phyloP scores from a whole-genome alignment of 2,888 invertebrate species.

The Phortica magna region DNA sequence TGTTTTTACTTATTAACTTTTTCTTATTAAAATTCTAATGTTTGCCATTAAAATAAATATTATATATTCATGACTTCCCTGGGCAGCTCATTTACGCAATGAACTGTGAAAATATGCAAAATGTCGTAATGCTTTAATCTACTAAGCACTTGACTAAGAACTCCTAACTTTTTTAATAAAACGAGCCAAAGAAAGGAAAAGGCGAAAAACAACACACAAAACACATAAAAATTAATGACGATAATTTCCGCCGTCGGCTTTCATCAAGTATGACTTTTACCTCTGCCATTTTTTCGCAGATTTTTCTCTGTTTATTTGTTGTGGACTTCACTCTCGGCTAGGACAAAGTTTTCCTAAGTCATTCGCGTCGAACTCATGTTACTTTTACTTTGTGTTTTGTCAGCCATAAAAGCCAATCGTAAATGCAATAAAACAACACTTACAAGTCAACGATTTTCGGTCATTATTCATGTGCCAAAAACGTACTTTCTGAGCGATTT shows the following conservation, averaged over 20 bases:
- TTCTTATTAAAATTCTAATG: no score
- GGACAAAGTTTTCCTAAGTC: neutral
- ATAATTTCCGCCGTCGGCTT: slow-evolving; percentile 7
- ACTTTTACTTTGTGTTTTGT: neutral
- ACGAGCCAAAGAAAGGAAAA: neutral
- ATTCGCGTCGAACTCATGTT: neutral
- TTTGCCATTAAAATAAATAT: neutral
- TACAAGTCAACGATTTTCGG: neutral
- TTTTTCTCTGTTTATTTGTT: slow-evolving; percentile 7
- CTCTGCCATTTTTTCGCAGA: neutral
- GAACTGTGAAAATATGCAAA: slow-evolving; percentile 12
- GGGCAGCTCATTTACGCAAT: neutral
- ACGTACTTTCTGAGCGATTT: neutral
- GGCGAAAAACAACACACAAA: neutral
- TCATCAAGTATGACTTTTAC: slow-evolving; percentile 6
- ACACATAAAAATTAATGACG: slow-evolving; percentile 23
- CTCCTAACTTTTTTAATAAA: slow-evolving; percentile 8
- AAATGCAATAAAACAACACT: neutral
- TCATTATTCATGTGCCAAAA: neutral
- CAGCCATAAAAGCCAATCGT: neutral
- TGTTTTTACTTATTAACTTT: no score
- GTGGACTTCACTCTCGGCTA: neutral
- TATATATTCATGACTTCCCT: neutral
- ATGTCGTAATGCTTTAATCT: neutral
- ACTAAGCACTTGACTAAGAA: neutral